Evolutionary conservation across 2,888 invertebrate genomes (phyloP).

Genomic region (Yponomeuta cagnagella): DNA sequence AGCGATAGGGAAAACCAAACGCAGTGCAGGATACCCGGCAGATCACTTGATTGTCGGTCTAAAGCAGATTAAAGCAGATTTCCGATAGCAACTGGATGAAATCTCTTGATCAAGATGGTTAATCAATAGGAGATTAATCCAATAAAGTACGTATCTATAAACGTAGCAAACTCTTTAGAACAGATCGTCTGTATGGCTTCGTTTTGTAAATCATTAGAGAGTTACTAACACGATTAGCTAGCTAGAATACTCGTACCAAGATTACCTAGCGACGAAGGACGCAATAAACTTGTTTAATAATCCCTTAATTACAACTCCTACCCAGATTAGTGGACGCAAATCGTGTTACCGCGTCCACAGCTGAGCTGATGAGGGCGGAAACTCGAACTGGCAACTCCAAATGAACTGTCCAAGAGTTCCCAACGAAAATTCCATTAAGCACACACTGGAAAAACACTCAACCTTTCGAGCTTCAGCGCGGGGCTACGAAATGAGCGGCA

Average conservation of each 20-base stretch:
- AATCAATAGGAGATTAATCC: too few species aligned
- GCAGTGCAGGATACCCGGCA: too few species aligned
- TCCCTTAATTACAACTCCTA: not conserved
- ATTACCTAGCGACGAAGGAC: not conserved
- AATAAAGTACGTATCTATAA: not conserved
- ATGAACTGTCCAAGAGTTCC: constrained; percentile 16
- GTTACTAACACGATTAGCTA: not conserved
- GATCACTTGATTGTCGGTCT: too few species aligned
- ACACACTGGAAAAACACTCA: constrained; percentile 24
- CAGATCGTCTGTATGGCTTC: not conserved
- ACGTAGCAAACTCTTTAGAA: too few species aligned
- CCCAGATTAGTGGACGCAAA: not conserved
- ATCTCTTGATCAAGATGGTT: too few species aligned
- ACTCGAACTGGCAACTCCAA: constrained; percentile 7
- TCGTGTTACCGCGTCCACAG: constrained; percentile 1
- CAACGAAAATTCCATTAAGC: constrained; percentile 33
- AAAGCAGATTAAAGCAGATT: too few species aligned
- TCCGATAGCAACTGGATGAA: too few species aligned
- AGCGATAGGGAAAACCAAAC: too few species aligned
- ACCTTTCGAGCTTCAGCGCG: constrained; percentile 19
- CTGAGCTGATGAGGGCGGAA: not conserved
- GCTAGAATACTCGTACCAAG: not conserved
- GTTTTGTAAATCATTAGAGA: not conserved
- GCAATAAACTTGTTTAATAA: constrained; percentile 2
- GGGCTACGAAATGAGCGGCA: not conserved